Evolutionary conservation across 2,113 vertebrate species (phyloP).

Genomic region (Dolichotis patagonum): DNA sequence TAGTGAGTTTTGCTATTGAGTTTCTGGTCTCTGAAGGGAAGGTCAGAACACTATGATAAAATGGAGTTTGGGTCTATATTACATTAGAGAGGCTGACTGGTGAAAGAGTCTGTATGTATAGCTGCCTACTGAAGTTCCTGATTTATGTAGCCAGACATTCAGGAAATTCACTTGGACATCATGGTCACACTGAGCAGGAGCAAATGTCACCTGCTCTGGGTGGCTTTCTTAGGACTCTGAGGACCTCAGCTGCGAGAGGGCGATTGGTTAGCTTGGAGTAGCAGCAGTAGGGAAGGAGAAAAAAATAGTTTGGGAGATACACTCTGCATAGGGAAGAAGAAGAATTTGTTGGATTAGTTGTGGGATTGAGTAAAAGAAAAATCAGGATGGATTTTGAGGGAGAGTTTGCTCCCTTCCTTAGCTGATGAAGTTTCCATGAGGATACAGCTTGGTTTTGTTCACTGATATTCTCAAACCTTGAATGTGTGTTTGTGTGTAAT

Average conservation of each 20-base stretch:
- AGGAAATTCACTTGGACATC: constrained; percentile 3
- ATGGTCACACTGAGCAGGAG: background rate
- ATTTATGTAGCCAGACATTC: background rate
- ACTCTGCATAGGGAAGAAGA: background rate
- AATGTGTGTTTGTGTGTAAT: background rate
- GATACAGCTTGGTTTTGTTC: background rate
- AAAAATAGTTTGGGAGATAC: background rate
- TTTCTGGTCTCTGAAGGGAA: background rate
- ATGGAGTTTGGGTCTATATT: background rate
- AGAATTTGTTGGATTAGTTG: background rate
- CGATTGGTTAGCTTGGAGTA: background rate
- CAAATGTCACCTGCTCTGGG: background rate
- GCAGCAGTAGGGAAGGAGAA: background rate
- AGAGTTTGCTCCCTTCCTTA: background rate
- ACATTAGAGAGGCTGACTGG: background rate
- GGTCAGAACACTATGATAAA: background rate
- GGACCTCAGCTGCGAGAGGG: background rate
- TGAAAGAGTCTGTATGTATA: background rate
- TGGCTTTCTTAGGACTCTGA: background rate
- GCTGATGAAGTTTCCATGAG: background rate
- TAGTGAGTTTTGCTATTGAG: background rate
- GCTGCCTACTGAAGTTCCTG: background rate
- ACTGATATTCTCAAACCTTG: background rate
- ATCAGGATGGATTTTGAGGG: background rate
- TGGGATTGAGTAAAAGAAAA: background rate